phyloP scores from a whole-genome alignment of 2,888 invertebrate genomes.

The Cyaniris semiargus region DNA sequence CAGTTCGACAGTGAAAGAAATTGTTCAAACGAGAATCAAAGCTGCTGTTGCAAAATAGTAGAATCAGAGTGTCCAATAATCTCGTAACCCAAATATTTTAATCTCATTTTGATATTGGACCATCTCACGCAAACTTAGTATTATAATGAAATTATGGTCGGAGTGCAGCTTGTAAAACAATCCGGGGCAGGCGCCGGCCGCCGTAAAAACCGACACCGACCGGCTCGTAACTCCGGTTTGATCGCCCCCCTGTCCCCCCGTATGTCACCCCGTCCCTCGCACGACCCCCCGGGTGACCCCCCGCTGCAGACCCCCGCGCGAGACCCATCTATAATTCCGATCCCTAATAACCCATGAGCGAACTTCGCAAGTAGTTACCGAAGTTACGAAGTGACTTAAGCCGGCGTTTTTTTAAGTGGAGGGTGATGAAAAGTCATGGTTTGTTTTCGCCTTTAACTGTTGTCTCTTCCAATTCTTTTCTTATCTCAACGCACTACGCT shows the following conservation, averaged over 20 bases:
- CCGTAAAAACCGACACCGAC: neutral
- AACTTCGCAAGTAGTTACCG: constrained; percentile 11
- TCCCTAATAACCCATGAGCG: constrained; percentile 10
- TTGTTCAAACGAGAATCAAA: too few species aligned
- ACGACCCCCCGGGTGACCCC: neutral
- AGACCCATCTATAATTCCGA: constrained; percentile 11
- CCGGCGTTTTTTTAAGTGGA: neutral
- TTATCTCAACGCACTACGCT: too few species aligned
- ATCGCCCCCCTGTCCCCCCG: neutral
- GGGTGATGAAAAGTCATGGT: neutral
- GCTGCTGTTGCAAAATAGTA: neutral
- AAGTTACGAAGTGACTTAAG: neutral
- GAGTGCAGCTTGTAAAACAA: neutral
- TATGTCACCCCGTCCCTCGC: neutral
- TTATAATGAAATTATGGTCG: constrained; percentile 1
- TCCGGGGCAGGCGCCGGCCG: neutral
- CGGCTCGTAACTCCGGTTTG: constrained; percentile 6
- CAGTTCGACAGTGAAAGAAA: too few species aligned
- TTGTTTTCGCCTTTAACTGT: neutral
- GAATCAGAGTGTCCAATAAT: neutral
- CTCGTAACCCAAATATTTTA: neutral
- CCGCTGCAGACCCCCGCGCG: neutral
- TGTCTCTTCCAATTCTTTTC: too few species aligned
- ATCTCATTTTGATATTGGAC: constrained; percentile 5
- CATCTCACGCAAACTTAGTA: neutral